Evolutionary conservation across 2,888 invertebrate species (phyloP).

Genomic region (Cylloceria caligata): DNA sequence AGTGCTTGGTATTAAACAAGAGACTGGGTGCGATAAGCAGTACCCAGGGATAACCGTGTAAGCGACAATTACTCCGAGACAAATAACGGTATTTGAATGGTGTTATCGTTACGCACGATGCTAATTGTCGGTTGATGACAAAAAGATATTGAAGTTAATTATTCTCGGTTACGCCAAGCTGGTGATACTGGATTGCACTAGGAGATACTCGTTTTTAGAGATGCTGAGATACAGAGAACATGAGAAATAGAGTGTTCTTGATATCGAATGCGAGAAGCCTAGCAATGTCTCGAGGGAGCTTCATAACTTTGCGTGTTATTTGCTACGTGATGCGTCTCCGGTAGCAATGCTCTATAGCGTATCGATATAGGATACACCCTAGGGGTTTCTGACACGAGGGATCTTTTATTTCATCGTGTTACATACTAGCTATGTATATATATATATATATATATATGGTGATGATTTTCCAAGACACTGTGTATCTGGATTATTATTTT

Average conservation of each 20-base stretch:
- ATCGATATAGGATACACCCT: slow-evolving; percentile 22
- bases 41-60: slow-evolving; percentile 14
- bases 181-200: neutral
- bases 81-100: slow-evolving; percentile 45
- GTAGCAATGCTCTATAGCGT: neutral
- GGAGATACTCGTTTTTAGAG: neutral
- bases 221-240: neutral
- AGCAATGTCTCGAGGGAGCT: slow-evolving; percentile 22
- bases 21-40: slow-evolving; percentile 19
- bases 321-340: slow-evolving; percentile 35
- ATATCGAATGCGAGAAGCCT: slow-evolving; percentile 12
- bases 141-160: slow-evolving; percentile 9
- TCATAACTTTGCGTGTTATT: slow-evolving; percentile 53
- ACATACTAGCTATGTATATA: neutral
- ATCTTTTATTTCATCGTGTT: slow-evolving; percentile 14
- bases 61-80: slow-evolving; percentile 50
- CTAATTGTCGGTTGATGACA: slow-evolving; percentile 47
- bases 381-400: slow-evolving; percentile 11
- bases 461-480: slow-evolving; percentile 24
- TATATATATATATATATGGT: neutral
- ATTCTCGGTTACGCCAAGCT: neutral
- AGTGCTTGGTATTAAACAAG: neutral
- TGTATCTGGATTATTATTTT: slow-evolving; percentile 23
- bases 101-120: slow-evolving; percentile 31
- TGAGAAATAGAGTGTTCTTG: neutral